Evolutionary conservation across 2,113 vertebrate species (phyloP), one percentile per base, ranked within the genome.

Genomic region (Enhydra lutris): DNA sequence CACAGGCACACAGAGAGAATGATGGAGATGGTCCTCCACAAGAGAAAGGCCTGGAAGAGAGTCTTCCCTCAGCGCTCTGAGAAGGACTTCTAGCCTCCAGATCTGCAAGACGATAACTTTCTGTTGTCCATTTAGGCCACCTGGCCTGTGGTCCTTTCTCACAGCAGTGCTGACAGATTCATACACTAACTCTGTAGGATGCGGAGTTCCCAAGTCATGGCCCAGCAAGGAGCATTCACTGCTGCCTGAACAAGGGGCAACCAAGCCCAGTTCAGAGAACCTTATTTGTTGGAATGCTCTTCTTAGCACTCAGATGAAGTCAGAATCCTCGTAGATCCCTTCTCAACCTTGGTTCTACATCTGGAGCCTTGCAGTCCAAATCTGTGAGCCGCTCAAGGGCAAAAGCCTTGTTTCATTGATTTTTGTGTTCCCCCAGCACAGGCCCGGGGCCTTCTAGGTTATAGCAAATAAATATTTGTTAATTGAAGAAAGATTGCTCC

Each of bases 141-240:
- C 71, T 6, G 11, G 59, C 2, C 31, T 36, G 29, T 39, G 89
- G 61, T 23, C 42, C 47, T 65, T 59, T 12, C 5, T 50, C 47
- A 24, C 0, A 21, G 80, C 15, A 34, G 20, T 12, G 3, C 23
- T 15, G 29, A 29, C 6, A n/a, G n/a, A 39, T 65, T 11, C 20
- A 13, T n/a, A 31, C 4, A 21, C 20, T 74, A 26, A 0, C 6
- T 59, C 17, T 15, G 13, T 29, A 1, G 31, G 34, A 86, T 0
- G 8, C 0, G 2, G 9, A 15, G 42, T 47, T 89, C 73, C 82
- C 59, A 73, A 67, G 42, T 81, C 24, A 36, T 0, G 8, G 82
- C n/a, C 59, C 55, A 36, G 29, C 4, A 36, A 81, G 39, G n/a
- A 9, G 36, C 12, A 23, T 12, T 39, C 24, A 7, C 57, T 71